Percentiles rank a stretch among this genome's conserved stretches.
phyloP scores from a whole-genome alignment of 2,888 invertebrate genomes.

The Temnothorax unifasciatus region DNA sequence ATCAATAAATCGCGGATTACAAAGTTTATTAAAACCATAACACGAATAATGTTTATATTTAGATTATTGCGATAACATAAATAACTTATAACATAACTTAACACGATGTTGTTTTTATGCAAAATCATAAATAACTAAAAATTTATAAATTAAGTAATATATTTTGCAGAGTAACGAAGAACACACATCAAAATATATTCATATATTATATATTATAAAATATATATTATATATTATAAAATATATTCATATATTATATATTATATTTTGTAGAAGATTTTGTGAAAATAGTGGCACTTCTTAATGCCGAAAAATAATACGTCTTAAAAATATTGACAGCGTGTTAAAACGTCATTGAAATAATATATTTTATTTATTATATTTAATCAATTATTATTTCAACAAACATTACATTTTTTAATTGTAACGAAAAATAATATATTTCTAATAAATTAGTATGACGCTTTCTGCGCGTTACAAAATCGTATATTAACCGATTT shows the following conservation, averaged over 20 bases:
- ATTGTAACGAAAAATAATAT: not conserved
- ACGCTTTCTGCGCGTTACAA: not conserved
- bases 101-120: not conserved
- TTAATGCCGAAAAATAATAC: not conserved
- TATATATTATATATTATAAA: no score
- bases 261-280: not conserved
- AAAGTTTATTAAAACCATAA: slow-evolving; percentile 15
- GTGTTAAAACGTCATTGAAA: not conserved
- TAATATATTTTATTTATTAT: not conserved
- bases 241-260: not conserved
- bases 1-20: slow-evolving; percentile 2
- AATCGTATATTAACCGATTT: not conserved
- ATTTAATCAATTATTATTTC: not conserved
- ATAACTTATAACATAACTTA: not conserved
- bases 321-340: not conserved
- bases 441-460: not conserved
- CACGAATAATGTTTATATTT: not conserved
- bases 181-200: not conserved
- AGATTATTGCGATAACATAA: not conserved
- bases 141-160: not conserved
- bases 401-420: not conserved
- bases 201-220: not conserved
- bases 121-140: slow-evolving; percentile 9
- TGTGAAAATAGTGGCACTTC: not conserved
- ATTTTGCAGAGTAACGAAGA: not conserved